phyloP scores from a whole-genome alignment of 2,888 invertebrate genomes.

The Eristalis intricaria region DNA sequence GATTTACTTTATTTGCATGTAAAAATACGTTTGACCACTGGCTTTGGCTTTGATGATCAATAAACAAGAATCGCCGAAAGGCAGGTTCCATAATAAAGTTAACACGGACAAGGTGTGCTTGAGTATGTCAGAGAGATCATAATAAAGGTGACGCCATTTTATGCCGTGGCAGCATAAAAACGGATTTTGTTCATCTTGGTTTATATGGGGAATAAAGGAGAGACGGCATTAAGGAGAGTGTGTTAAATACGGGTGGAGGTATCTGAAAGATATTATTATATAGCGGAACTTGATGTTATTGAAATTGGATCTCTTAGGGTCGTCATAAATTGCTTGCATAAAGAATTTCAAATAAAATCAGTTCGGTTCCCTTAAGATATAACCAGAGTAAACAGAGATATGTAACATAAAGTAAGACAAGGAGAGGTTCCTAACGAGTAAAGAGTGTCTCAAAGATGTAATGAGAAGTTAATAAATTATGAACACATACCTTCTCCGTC shows the following conservation, averaged over 20 bases:
- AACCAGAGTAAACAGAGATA: no score
- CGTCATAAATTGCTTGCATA: neutral
- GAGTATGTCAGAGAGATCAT: conserved; percentile 26
- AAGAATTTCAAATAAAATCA: neutral
- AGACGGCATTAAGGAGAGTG: neutral
- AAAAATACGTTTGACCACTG: conserved; percentile 24
- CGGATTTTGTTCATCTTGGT: neutral
- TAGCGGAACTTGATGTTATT: neutral
- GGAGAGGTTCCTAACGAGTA: neutral
- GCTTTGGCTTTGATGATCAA: conserved; percentile 30
- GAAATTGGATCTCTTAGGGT: neutral
- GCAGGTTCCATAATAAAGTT: conserved; percentile 12
- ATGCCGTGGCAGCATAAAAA: neutral
- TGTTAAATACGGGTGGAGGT: neutral
- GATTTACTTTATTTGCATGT: conserved; percentile 7
- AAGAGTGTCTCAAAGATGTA: neutral
- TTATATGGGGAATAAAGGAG: neutral
- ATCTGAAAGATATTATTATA: neutral
- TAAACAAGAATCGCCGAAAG: conserved; percentile 29
- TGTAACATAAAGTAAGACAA: no score
- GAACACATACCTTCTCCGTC: conserved; percentile 21
- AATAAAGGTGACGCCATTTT: conserved; percentile 19
- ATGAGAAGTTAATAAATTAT: neutral
- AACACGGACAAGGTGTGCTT: conserved; percentile 4
- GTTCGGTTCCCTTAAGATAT: neutral